Base-by-base conservation (phyloP, 2,797 vertebrate genomes). In the Sebastes glaucus region DNA sequence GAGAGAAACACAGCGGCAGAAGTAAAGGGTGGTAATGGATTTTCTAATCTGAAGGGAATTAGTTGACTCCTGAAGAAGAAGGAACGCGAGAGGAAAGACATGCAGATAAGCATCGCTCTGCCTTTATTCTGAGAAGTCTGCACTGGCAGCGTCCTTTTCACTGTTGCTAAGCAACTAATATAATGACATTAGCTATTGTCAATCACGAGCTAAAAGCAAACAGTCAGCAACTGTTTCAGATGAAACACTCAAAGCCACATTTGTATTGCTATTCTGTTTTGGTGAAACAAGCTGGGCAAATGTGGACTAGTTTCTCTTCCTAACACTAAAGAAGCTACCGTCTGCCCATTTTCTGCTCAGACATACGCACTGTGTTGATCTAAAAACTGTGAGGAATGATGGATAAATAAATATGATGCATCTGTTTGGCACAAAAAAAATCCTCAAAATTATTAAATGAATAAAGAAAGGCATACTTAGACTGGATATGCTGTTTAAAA, bases 1-100 rank as follows among this genome's bases (percentile, higher is more conserved):
- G 67, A 56, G 63, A 74, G 60, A 78, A 59, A 64, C 74, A 69
- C 57, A 1, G 71, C 81, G 66, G 32, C 20, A 32, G 60, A 33
- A 2, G 77, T 30, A 65, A 67, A 63, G 61, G 46, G 11, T 35
- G 52, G 52, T 78, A 72, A 87, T 82, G 83, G 81, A 81, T 76
- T 86, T 84, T 83, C n/a, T 46, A 59, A 27, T 74, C 80, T 86
- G 64, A 78, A 2, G 78, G 59, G 83, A 88, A 86, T 83, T 67
- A 57, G 78, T 22, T 72, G 61, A 59, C 33, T 25, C 32, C 46
- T 7, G 11, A 35, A 27, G 55, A 23, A 16, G 55, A 52, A 2
- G 7, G 14, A 81, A 42, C 32, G 30, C 1, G 22, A 53, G 18
- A 67, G 35, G 13, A 73, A 28, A 75, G 42, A 42, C 0, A 3